Evolutionary conservation across 2,113 vertebrate genomes (phyloP).

Genomic region (Podarcis raffonei): DNA sequence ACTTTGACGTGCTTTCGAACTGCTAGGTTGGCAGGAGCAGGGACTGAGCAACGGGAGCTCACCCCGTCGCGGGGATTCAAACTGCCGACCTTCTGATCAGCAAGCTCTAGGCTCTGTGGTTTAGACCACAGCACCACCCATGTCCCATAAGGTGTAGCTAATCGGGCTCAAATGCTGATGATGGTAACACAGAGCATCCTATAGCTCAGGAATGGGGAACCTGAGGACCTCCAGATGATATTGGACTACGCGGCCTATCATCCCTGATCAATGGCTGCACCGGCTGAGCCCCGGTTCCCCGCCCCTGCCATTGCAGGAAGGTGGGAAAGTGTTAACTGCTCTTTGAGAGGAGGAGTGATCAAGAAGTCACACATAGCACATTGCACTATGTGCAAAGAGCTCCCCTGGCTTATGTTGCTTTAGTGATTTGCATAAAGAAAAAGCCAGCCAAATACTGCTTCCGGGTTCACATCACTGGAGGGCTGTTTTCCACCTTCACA

Average conservation of each 20-base stretch:
- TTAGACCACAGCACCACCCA: too few relatives aligned
- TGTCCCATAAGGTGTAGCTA: too few relatives aligned
- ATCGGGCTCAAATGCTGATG: too few relatives aligned
- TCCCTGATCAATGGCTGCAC: background rate
- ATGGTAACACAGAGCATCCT: too few relatives aligned
- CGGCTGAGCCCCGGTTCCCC: background rate
- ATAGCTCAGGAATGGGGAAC: background rate
- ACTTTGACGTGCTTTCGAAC: too few relatives aligned
- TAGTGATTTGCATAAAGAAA: conserved; percentile 75
- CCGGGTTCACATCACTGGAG: conserved; percentile 74
- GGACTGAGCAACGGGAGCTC: too few relatives aligned
- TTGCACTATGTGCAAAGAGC: conserved; percentile 46
- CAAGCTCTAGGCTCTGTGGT: too few relatives aligned
- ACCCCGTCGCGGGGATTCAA: too few relatives aligned
- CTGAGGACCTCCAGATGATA: background rate
- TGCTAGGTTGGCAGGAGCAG: too few relatives aligned
- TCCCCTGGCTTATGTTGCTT: conserved; percentile 43
- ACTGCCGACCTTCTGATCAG: too few relatives aligned
- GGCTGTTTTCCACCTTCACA: conserved; percentile 43
- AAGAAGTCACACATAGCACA: conserved; percentile 16
- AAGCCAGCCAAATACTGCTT: conserved; percentile 69
- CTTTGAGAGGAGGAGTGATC: background rate
- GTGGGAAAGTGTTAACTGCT: conserved; percentile 43
- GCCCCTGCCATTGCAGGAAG: background rate
- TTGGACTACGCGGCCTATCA: background rate